phyloP scores from a whole-genome alignment of 2,888 invertebrate genomes.

The Eremobia ochroleuca region DNA sequence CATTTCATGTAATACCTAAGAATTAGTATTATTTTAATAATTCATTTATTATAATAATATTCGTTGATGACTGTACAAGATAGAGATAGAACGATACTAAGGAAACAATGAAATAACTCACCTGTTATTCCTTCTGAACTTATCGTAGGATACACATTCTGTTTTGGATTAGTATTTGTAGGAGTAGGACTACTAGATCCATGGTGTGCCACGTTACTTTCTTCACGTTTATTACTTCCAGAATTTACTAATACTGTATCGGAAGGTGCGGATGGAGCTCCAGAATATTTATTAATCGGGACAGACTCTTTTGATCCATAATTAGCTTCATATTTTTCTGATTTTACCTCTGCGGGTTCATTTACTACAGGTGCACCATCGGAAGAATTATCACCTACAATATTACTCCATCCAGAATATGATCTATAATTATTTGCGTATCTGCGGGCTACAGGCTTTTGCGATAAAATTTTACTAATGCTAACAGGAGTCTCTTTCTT shows the following conservation, averaged over 20 bases:
- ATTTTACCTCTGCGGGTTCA: slow-evolving; percentile 1
- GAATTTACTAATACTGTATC: neutral
- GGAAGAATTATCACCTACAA: slow-evolving; percentile 4
- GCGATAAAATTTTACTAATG: neutral
- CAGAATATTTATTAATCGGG: neutral
- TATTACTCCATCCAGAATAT: neutral
- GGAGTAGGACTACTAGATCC: neutral
- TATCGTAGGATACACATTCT: neutral
- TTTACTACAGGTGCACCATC: neutral
- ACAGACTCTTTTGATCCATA: neutral
- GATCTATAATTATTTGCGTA: neutral
- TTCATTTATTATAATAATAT: neutral
- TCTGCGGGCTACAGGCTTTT: neutral
- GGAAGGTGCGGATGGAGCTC: neutral
- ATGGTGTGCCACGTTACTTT: neutral
- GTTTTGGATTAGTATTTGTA: neutral
- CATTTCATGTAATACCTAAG: neutral
- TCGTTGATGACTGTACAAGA: neutral
- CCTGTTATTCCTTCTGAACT: slow-evolving; percentile 19
- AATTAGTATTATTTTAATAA: neutral
- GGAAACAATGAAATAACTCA: slow-evolving; percentile 14
- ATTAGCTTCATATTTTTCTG: neutral
- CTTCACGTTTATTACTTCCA: neutral
- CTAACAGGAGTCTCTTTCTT: slow-evolving; percentile 29
- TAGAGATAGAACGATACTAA: neutral